A percentile compares a stretch with the other conserved stretches of the same genome.
These are phyloP conservation scores for Drosophila sucinea DNA, from an alignment of 1,140 invertebrate species.

Conservation along the genomic window DNA sequence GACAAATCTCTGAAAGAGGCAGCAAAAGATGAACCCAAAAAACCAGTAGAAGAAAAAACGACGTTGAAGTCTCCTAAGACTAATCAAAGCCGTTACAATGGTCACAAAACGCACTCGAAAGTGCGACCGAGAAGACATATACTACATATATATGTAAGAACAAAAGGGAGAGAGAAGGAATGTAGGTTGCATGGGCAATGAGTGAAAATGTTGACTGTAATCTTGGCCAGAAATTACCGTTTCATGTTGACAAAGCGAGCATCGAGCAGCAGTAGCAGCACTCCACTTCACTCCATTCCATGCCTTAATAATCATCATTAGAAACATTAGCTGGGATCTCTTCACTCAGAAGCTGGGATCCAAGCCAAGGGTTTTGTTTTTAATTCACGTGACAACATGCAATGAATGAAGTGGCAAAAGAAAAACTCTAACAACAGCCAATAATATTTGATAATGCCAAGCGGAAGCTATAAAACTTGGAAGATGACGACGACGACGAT, in stretches of 20 bases:
- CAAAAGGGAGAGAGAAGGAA: constrained; percentile 32
- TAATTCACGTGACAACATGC: constrained; percentile 73
- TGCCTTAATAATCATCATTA: constrained; percentile 76
- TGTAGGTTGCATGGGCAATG: constrained; percentile 73
- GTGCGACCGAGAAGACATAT: constrained; percentile 5
- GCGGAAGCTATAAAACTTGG: constrained; percentile 71
- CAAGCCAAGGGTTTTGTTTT: constrained; percentile 63
- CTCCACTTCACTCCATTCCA: constrained; percentile 9
- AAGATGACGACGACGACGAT: constrained; percentile 26
- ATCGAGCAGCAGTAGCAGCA: constrained; percentile 2
- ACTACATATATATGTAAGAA: not conserved
- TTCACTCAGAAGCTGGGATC: not conserved
- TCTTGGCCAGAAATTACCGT: constrained; percentile 74
- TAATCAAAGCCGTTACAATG: constrained; percentile 76
- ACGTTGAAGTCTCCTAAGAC: constrained; percentile 51
- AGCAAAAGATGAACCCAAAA: constrained; percentile 48
- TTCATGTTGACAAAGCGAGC: constrained; percentile 56
- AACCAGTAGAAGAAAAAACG: constrained; percentile 41
- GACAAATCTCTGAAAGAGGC: not conserved
- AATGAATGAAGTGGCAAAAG: constrained; percentile 37
- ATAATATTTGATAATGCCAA: constrained; percentile 81
- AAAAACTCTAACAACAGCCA: constrained; percentile 40
- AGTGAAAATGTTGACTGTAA: constrained; percentile 64
- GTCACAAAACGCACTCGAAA: constrained; percentile 63
- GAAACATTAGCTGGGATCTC: constrained; percentile 27